Conservation (phyloP, 2,113 vertebrate genomes). For the Mormoops blainvillei region DNA sequence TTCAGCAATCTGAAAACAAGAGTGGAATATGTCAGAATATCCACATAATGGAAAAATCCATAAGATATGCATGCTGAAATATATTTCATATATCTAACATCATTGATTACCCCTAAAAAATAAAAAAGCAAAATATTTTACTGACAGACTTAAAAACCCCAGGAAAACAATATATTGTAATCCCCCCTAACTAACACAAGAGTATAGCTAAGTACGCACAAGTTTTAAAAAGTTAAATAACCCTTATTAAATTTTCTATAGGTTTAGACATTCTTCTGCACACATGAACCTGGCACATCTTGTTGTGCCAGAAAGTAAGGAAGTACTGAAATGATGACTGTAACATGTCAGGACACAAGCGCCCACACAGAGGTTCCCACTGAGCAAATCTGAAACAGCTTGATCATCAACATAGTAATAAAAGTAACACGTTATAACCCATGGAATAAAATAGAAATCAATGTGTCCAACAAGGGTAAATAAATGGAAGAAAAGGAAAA, state of each 20-base stretch:
- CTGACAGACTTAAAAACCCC: background rate
- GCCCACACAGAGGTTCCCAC: background rate
- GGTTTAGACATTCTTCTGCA: background rate
- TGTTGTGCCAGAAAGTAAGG: background rate
- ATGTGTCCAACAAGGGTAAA: background rate
- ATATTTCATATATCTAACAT: background rate
- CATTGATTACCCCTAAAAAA: background rate
- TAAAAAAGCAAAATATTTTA: background rate
- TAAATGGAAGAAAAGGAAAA: background rate
- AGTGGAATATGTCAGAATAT: conserved; percentile 55
- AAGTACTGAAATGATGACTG: background rate
- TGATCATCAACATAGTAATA: background rate
- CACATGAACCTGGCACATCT: background rate
- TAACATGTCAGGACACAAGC: background rate
- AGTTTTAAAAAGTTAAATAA: background rate
- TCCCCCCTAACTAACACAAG: background rate
- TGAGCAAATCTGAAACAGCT: background rate
- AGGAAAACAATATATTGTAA: background rate
- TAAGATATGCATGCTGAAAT: background rate
- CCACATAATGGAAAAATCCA: background rate
- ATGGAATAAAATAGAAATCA: background rate
- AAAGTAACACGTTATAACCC: background rate
- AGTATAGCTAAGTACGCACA: background rate
- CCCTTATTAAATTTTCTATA: background rate
- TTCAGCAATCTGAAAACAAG: conserved; percentile 87